phyloP scores from a whole-genome alignment of 2,797 vertebrate genomes.

The Cheirogaleus major region DNA sequence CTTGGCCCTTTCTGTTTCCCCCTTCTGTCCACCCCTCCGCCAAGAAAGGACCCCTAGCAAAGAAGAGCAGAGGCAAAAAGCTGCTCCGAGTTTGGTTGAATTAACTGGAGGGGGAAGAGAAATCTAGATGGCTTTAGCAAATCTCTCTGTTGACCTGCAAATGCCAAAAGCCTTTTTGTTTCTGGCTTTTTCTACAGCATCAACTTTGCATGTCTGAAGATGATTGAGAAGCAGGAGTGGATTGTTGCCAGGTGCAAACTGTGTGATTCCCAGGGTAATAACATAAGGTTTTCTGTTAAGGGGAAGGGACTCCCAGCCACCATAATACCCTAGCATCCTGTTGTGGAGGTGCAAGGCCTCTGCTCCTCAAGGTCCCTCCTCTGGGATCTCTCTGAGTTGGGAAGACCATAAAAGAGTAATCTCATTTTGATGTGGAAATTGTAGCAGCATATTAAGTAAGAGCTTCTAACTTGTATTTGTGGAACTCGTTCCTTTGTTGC shows the following conservation, averaged over 20 bases:
- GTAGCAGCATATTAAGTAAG: conserved; percentile 43
- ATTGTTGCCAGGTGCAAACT: neutral
- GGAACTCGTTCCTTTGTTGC: conserved; percentile 23
- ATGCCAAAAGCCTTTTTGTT: neutral
- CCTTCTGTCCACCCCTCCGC: neutral
- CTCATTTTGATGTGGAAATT: conserved; percentile 11
- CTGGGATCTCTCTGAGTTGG: conserved; percentile 41
- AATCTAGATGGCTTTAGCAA: neutral
- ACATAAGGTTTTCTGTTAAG: conserved; percentile 14
- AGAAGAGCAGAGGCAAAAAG: neutral
- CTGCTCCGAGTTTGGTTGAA: neutral
- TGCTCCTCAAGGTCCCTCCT: conserved; percentile 54
- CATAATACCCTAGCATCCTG: neutral
- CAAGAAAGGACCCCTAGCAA: neutral
- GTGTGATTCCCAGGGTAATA: neutral
- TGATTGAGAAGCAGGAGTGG: neutral
- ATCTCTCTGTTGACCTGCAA: neutral
- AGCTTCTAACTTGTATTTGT: conserved; percentile 47
- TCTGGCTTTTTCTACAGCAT: neutral
- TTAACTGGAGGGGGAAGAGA: neutral
- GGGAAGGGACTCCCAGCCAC: neutral
- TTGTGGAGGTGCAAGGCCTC: neutral
- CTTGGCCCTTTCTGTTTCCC: neutral
- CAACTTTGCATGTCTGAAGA: neutral
- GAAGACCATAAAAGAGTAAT: conserved; percentile 45